Conservation (phyloP, 2,888 invertebrate genomes). For the Erebia palarica region DNA sequence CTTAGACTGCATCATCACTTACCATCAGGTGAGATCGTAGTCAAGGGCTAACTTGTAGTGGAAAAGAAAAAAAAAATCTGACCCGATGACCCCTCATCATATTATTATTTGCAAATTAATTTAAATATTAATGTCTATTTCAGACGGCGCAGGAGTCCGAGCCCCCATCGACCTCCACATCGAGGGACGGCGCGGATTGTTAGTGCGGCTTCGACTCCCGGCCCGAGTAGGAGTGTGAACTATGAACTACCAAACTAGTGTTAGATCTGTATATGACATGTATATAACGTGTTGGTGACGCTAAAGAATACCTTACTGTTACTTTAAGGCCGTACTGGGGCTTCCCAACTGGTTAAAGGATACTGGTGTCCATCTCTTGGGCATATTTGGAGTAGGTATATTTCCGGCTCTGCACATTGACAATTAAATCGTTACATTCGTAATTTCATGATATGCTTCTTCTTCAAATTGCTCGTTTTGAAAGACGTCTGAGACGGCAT, state of each 20-base stretch:
- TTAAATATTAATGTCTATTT: conserved; percentile 40
- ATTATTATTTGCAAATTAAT: neutral
- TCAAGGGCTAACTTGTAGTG: too few species aligned
- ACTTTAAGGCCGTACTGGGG: conserved; percentile 33
- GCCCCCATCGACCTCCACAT: conserved; percentile 58
- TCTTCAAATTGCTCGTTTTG: too few species aligned
- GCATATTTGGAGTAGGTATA: neutral
- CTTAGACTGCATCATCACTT: too few species aligned
- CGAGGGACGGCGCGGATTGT: conserved; percentile 50
- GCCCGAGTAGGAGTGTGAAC: conserved; percentile 46
- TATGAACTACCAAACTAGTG: conserved; percentile 49
- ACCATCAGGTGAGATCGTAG: too few species aligned
- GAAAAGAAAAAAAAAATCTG: too few species aligned
- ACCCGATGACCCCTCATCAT: too few species aligned
- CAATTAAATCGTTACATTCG: too few species aligned
- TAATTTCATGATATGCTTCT: neutral
- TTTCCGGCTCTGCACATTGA: neutral
- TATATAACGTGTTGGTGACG: conserved; percentile 46
- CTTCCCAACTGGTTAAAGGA: neutral
- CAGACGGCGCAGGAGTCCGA: conserved; percentile 72
- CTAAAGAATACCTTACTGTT: conserved; percentile 45
- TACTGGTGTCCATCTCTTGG: neutral
- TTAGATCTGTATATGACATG: conserved; percentile 52
- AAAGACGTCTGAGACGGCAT: too few species aligned
- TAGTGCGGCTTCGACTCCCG: conserved; percentile 43